phyloP scores from a whole-genome alignment of 2,113 vertebrate species.

The Barbus barbus region DNA sequence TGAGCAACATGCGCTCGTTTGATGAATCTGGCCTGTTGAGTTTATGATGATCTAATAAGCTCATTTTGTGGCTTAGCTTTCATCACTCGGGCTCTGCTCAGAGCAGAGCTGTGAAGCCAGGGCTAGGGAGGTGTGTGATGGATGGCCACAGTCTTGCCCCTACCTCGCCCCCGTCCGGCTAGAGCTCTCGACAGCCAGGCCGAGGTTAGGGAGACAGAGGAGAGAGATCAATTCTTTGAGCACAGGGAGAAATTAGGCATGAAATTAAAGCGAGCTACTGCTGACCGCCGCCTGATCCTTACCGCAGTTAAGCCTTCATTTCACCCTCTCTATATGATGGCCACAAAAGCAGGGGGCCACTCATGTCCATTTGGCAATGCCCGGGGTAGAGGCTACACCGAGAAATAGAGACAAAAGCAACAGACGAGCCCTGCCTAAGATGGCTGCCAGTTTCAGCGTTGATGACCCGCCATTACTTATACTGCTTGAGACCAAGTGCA shows the following conservation, averaged over 20 bases:
- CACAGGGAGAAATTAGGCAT: conserved; percentile 64
- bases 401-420: conserved; percentile 49
- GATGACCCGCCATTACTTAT: conserved; percentile 79
- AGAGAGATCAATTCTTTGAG: conserved; percentile 61
- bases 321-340: conserved; percentile 47
- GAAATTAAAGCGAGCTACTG: conserved; percentile 62
- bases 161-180: conserved; percentile 48
- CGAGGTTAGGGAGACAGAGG: conserved; percentile 56
- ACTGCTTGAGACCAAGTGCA: conserved; percentile 69
- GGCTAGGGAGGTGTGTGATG: conserved; percentile 58
- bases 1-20: conserved; percentile 48
- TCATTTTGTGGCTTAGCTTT: conserved; percentile 53
- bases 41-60: conserved; percentile 61
- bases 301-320: conserved; percentile 52
- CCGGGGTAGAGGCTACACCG: conserved; percentile 31
- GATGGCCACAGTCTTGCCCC: conserved; percentile 50
- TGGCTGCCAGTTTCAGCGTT: conserved; percentile 69
- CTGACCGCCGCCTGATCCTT: conserved; percentile 59
- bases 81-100: conserved; percentile 45
- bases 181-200: conserved; percentile 52
- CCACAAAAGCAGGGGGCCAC: conserved; percentile 35
- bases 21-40: conserved; percentile 57
- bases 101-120: conserved; percentile 50
- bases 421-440: conserved; percentile 52
- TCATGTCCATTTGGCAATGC: conserved; percentile 50